Conservation (phyloP, 2,888 invertebrate species). For the Calliopum simillimum region DNA sequence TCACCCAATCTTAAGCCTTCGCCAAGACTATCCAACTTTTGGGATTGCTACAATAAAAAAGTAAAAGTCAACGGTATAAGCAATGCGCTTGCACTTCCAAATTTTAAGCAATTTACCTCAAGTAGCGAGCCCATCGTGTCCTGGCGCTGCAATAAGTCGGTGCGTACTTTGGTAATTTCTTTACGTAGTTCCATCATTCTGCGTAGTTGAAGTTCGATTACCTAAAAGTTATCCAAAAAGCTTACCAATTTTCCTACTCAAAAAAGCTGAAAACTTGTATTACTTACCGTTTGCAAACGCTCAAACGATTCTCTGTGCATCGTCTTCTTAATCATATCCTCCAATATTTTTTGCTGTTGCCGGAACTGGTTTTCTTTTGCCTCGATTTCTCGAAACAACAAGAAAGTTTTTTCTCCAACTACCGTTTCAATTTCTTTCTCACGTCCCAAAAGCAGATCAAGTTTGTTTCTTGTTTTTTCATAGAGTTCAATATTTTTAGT, state of each 20-base stretch:
- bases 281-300: slow-evolving; percentile 43
- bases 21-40: too few relatives aligned
- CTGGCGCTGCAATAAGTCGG: slow-evolving; percentile 52
- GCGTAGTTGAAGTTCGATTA: slow-evolving; percentile 44
- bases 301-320: slow-evolving; percentile 36
- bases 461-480: slow-evolving; percentile 22
- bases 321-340: slow-evolving; percentile 35
- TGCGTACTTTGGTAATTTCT: slow-evolving; percentile 55
- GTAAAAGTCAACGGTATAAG: not conserved
- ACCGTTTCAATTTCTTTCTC: slow-evolving; percentile 35
- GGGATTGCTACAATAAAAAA: too few relatives aligned
- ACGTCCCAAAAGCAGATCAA: slow-evolving; percentile 47
- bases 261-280: too few relatives aligned
- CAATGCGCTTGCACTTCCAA: not conserved
- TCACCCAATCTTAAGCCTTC: too few relatives aligned
- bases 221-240: slow-evolving; percentile 38
- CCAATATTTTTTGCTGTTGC: slow-evolving; percentile 29
- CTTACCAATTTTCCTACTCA: too few relatives aligned
- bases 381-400: slow-evolving; percentile 15
- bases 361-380: slow-evolving; percentile 11
- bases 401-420: not conserved
- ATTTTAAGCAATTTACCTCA: slow-evolving; percentile 47
- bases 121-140: slow-evolving; percentile 49
- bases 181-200: slow-evolving; percentile 49
- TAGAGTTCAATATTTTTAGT: slow-evolving; percentile 39